phyloP scores from a whole-genome alignment of 1,140 invertebrate genomes.

The Cepaea nemoralis region DNA sequence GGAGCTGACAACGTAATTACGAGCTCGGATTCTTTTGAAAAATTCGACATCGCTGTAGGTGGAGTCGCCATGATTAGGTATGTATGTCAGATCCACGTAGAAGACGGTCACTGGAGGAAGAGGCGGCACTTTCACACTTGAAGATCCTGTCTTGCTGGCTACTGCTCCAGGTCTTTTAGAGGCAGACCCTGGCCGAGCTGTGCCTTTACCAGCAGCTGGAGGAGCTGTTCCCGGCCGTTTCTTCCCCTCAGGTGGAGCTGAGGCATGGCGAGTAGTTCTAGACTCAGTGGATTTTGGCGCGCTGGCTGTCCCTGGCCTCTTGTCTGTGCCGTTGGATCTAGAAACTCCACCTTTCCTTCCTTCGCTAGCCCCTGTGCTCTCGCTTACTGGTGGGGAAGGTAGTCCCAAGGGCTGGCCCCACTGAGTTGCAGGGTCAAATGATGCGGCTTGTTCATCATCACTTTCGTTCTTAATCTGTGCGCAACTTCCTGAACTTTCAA shows the following conservation, averaged over 20 bases:
- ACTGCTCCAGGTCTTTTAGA: conserved; percentile 53
- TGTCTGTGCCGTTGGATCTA: background rate
- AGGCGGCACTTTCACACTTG: conserved; percentile 55
- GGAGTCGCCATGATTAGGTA: conserved; percentile 94
- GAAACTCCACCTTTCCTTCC: background rate
- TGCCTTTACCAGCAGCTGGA: conserved; percentile 39
- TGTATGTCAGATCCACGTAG: conserved; percentile 95
- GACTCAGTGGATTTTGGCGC: conserved; percentile 6
- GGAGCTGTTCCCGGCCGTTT: conserved; percentile 44
- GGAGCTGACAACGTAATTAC: conserved; percentile 96
- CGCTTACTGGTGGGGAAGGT: conserved; percentile 82
- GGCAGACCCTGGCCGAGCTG: conserved; percentile 43
- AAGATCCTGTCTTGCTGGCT: conserved; percentile 51
- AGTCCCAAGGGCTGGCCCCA: conserved; percentile 93
- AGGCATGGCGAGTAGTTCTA: background rate
- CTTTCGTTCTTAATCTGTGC: background rate
- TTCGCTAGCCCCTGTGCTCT: background rate
- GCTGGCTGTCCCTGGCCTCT: background rate
- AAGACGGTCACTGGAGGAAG: conserved; percentile 73
- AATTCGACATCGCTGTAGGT: conserved; percentile 94
- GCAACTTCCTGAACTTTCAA: background rate
- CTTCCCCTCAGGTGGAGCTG: conserved; percentile 35
- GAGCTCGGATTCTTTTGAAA: conserved; percentile 90
- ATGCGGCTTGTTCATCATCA: conserved; percentile 5
- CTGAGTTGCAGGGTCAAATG: conserved; percentile 78